Percentiles rank a stretch among this genome's conserved stretches.
Evolutionary conservation across 1,140 invertebrate genomes (phyloP).

Genomic region (Ylistrum balloti): DNA sequence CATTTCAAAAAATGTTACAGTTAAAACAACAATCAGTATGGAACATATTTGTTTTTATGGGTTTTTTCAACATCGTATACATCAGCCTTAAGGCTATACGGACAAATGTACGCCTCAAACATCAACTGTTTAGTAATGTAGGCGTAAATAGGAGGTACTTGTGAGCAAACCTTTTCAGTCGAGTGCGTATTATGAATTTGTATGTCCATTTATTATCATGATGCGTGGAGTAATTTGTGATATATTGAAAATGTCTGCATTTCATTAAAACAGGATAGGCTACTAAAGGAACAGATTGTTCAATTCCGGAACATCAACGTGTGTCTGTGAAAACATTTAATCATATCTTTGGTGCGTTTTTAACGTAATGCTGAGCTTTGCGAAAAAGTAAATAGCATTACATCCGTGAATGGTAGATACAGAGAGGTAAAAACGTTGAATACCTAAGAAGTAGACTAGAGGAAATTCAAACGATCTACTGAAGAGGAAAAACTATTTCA

Average conservation of each 20-base stretch:
- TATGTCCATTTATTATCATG: not conserved
- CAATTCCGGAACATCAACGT: not conserved
- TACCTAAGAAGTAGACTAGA: not conserved
- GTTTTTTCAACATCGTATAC: not conserved
- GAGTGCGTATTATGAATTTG: constrained; percentile 33
- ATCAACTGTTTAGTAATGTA: not conserved
- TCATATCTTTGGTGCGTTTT: not conserved
- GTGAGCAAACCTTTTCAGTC: not conserved
- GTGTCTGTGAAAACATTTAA: not conserved
- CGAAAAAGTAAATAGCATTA: not conserved
- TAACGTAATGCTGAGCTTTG: not conserved
- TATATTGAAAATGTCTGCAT: not conserved
- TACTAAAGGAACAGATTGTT: not conserved
- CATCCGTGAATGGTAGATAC: not conserved
- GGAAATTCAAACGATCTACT: not conserved
- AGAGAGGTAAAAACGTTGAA: not conserved
- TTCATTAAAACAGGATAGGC: not conserved
- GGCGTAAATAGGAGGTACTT: not conserved
- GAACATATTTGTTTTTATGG: not conserved
- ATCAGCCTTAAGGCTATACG: no score
- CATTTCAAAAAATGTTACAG: no score
- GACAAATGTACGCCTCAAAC: not conserved
- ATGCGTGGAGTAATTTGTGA: not conserved
- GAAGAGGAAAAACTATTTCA: constrained; percentile 20
- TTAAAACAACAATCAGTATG: no score